A percentile compares a stretch with the other conserved stretches of the same genome.
phyloP scores from a whole-genome alignment of 1,140 invertebrate species.

The Temnothorax longispinosus region DNA sequence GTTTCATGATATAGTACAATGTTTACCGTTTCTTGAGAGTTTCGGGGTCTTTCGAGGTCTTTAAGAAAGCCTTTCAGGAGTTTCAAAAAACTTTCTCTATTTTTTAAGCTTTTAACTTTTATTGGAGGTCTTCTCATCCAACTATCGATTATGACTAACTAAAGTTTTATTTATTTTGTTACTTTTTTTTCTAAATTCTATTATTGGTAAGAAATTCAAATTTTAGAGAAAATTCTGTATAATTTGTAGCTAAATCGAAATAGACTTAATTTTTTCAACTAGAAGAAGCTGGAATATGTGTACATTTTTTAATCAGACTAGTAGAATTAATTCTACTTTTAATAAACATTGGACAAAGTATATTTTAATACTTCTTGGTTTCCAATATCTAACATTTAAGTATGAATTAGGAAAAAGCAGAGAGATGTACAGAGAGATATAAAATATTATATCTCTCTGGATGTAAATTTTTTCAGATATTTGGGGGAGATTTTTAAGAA shows the following conservation, averaged over 20 bases:
- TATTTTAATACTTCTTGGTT: background rate
- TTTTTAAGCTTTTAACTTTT: slow-evolving; percentile 9
- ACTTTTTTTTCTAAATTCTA: background rate
- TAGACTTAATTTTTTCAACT: background rate
- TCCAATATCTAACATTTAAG: background rate
- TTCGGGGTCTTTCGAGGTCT: background rate
- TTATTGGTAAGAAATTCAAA: background rate
- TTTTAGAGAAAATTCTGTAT: background rate
- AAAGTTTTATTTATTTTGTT: background rate
- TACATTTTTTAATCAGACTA: background rate
- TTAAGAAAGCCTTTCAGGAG: slow-evolving; percentile 3
- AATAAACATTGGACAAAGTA: background rate
- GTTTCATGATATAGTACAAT: background rate
- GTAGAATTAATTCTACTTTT: background rate
- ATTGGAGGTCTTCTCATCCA: background rate
- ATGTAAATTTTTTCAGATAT: background rate
- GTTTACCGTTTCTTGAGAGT: background rate
- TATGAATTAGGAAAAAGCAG: background rate
- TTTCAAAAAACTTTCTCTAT: slow-evolving; percentile 9
- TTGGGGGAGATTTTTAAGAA: background rate
- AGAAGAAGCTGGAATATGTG: background rate
- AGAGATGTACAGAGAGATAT: too few relatives aligned
- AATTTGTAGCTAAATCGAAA: background rate
- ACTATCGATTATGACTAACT: background rate
- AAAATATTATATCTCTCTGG: too few relatives aligned